Conservation (phyloP, 2,888 invertebrate genomes). For the Pachymerium ferrugineum region DNA sequence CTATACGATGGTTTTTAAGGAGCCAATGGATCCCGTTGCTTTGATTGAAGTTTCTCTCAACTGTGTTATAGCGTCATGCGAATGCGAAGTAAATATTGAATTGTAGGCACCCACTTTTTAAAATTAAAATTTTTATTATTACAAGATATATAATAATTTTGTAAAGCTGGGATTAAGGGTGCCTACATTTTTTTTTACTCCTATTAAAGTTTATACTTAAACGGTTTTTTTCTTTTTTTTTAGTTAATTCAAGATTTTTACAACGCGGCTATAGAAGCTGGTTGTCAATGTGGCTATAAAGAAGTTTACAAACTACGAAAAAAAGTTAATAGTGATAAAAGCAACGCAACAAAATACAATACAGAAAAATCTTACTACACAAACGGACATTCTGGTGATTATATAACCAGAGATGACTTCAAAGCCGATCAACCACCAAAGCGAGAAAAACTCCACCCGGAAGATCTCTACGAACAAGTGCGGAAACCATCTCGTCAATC, state of each 20-base stretch:
- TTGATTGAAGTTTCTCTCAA: constrained; percentile 73
- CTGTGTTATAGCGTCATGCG: constrained; percentile 77
- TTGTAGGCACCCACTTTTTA: too few species aligned
- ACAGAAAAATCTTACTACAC: not conserved
- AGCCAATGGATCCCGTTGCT: constrained; percentile 74
- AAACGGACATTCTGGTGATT: not conserved
- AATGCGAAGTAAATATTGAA: constrained; percentile 71
- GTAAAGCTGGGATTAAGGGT: not conserved
- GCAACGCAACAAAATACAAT: not conserved
- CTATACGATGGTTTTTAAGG: constrained; percentile 49
- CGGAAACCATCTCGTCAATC: not conserved
- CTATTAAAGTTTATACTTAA: not conserved
- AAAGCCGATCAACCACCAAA: too few species aligned
- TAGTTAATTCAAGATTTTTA: not conserved
- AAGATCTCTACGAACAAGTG: not conserved
- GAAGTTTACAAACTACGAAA: constrained; percentile 11
- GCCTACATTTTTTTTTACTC: not conserved
- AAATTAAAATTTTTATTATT: not conserved
- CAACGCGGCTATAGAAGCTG: not conserved
- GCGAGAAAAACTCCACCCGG: not conserved
- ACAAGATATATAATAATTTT: not conserved
- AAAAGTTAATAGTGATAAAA: not conserved
- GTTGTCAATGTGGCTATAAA: not conserved
- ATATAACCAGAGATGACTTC: not conserved
- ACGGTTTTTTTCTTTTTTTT: not conserved